Evolutionary conservation across 2,888 invertebrate species (phyloP).

Genomic region (Torymus aiolomorphi): DNA sequence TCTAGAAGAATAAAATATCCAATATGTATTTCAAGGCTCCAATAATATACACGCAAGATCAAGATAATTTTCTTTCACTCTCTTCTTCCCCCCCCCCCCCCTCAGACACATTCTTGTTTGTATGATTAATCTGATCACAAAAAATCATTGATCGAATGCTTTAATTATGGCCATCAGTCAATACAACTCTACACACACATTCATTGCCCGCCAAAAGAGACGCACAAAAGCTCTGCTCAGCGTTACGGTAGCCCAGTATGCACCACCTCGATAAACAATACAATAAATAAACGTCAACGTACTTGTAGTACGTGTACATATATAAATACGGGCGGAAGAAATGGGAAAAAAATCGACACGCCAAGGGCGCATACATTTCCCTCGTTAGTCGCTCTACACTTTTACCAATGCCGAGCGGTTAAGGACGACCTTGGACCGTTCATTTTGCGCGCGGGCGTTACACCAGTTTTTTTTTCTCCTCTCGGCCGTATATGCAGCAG

Average conservation of each 20-base stretch:
- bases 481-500: not conserved
- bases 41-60: constrained; percentile 6
- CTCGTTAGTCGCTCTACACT: constrained; percentile 2
- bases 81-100: not conserved
- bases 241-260: no score
- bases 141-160: not conserved
- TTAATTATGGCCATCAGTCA: not conserved
- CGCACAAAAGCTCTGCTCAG: no score
- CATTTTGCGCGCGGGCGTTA: no score
- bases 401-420: constrained; percentile 20
- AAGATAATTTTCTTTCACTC: constrained; percentile 14
- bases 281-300: no score
- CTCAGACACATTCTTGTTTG: not conserved
- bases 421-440: constrained; percentile 28
- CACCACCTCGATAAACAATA: no score
- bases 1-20: not conserved
- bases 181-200: no score
- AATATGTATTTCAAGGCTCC: constrained; percentile 32
- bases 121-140: constrained; percentile 5
- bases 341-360: not conserved
- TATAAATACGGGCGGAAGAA: not conserved
- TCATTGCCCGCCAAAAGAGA: no score
- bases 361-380: constrained; percentile 38
- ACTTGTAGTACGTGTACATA: no score
- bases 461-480: no score